Base-by-base conservation (phyloP, 2,888 invertebrate species). In the Chrysolina oricalcia region DNA sequence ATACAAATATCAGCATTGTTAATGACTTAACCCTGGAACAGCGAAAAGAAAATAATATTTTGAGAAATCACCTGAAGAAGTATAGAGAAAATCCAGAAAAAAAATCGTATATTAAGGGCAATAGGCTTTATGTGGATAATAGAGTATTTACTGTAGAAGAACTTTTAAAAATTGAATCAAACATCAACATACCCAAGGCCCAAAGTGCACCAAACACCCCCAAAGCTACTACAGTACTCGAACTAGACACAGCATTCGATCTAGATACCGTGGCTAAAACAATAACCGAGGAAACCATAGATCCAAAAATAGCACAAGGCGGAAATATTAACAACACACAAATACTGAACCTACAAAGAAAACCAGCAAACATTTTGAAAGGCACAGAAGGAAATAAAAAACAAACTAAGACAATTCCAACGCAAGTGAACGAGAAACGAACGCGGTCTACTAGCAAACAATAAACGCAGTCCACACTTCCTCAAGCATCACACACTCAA, bases 401-500 rank as follows among this genome's bases (percentile, higher is more conserved):
- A 64, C 41, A 43, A 35, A 64, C 35, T 64, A 64, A 64, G 35
- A 17, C 64, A 64, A 17, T 41, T 43, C 64, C 35, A 41, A 40
- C 64, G 35, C 43, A 53, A 53, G 64, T 64, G 64, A n/a, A 17
- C 19, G 43, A 64, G 10, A 64, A 64, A 43, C 19, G 64, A 43
- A 64, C 64, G 41, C 9, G 64, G 64, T 43, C 64, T 41, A 64
- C 64, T 64, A 64, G 43, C 43, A 64, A 64, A 64, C 43, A 64
- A 41, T 64, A 35, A 64, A 64, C 64, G 50, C 19, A 50, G n/a
- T 19, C 50, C 50, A 19, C 19, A 50, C 50, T 50, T 50, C 50
- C 50, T 17, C 50, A 19, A 50, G n/a, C 50, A 50, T 50, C n/a
- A 13, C 17, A 50, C 19, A n/a, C n/a, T 19, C 50, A 50, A 19